Base-by-base conservation (phyloP, 2,113 vertebrate species). In the Capreolus pygargus region DNA sequence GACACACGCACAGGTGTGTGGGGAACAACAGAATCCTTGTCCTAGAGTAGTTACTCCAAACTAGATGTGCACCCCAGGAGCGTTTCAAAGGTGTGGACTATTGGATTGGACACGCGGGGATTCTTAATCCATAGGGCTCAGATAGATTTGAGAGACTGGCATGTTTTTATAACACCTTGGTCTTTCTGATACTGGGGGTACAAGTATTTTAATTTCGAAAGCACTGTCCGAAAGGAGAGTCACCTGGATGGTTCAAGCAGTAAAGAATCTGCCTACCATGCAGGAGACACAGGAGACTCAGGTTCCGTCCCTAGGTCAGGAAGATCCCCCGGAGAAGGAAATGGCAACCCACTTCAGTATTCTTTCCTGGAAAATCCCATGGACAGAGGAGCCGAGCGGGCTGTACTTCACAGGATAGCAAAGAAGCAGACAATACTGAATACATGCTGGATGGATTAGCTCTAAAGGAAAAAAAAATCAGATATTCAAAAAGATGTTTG, bases 141-240 rank as follows among this genome's bases (percentile, higher is more conserved):
- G 25, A 58, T 13, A n/a, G 15, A 57, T 43, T 84, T 87, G n/a
- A 76, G 45, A 57, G 89, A n/a, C 0, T 58, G 36, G 45, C 21
- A 45, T 74, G 86, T 85, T 90, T 94, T 25, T 61, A 76, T 3
- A 67, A 45, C 11, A 16, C 2, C 7, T 28, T 76, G 15, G 3
- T 57, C 64, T 88, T 94, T 90, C 82, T 60, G 45, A 60, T 60
- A 7, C n/a, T 57, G 3, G 4, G 19, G 54, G 12, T n/a, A 21
- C 47, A 89, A 60, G 30, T 55, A n/a, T 57, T 89, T 89, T 86
- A 70, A 86, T 89, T 54, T 81, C 14, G 3, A 81, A 81, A 70
- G 27, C 11, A 76, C 15, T 47, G 17, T 70, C 19, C 0, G 0
- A 43, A 43, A 43, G 36, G 39, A 76, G 36, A 15, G 70, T 43